A percentile compares a stretch with the other conserved stretches of the same genome.
Evolutionary conservation across 2,797 vertebrate genomes (phyloP).

Genomic region (Echeneis naucrates): DNA sequence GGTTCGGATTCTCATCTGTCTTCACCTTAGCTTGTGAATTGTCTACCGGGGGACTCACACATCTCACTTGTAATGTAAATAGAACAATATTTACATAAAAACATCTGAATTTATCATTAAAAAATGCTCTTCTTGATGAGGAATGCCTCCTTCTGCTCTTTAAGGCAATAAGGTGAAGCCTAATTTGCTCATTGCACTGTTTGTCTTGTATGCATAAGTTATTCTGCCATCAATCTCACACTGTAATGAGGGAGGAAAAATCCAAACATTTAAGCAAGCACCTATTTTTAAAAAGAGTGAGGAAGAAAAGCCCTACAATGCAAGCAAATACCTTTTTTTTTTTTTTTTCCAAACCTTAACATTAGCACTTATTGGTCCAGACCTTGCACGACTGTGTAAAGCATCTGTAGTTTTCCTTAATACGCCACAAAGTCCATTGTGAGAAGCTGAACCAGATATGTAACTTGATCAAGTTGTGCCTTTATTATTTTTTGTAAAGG

Average conservation of each 20-base stretch:
- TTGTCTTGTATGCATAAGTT: conserved; percentile 77
- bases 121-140: conserved; percentile 73
- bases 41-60: conserved; percentile 72
- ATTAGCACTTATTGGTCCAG: conserved; percentile 1
- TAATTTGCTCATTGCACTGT: conserved; percentile 77
- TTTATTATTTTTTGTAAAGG: too few species aligned
- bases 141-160: conserved; percentile 65
- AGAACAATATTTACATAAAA: conserved; percentile 84
- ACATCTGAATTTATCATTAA: conserved; percentile 82
- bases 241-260: conserved; percentile 73
- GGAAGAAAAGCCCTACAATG: conserved; percentile 7
- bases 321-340: conserved; percentile 19
- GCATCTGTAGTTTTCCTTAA: background rate
- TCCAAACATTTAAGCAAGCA: conserved; percentile 64
- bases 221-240: conserved; percentile 68
- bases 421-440: background rate
- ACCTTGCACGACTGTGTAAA: background rate
- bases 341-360: conserved; percentile 12
- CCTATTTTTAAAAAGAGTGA: conserved; percentile 55
- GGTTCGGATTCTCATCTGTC: conserved; percentile 74
- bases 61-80: conserved; percentile 81
- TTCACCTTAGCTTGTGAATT: conserved; percentile 73
- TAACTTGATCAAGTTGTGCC: background rate
- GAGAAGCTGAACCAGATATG: background rate
- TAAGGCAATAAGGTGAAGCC: conserved; percentile 80